Evolutionary conservation across 2,113 vertebrate species (phyloP), one percentile per base, ranked within the genome.

Genomic region (Mesembrinibis cayennensis): DNA sequence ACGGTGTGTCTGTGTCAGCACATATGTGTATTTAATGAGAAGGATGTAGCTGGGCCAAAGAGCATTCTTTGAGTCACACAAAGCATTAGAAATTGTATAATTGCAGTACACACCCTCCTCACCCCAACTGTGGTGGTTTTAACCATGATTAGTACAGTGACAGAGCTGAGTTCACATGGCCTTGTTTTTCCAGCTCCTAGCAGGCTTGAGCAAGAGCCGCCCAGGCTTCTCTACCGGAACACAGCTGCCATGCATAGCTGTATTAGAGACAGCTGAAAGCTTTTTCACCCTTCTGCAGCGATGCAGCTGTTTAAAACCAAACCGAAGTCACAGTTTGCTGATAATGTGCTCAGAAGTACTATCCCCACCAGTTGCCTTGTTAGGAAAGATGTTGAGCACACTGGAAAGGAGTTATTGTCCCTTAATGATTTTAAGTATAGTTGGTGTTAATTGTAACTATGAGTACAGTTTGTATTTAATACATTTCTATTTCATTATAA

Each of bases 81-180:
- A 74, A 26, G 19, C n/a, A 30, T 17, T 34, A 63, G 19, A 89
- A 83, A 63, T 12, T 34, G 11, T 34, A 6, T 6, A 34, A 18
- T 10, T 76, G 8, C 8, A 40, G 38, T 27, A 20, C 16, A 4
- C 7, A 38, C 2, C 19, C 59, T 72, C 29, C 15, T 55, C 23
- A 32, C 14, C 29, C 16, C 3, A 45, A 1, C 10, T 55, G 8
- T 6, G 4, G 8, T 3, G 2, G 8, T 34, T 81, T 87, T 69
- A 55, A 32, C 8, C 8, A 23, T 3, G 4, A 29, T 30, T 22
- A 67, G 6, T n/a, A 36, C 9, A 21, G 13, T 13, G 6, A 13
- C 27, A 45, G n/a, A 53, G 34, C 2, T 20, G 58, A 45, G n/a
- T 50, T 50, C 47, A 40, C 2, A 2, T 0, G 1, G 44, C 9